Evolutionary conservation across 2,888 invertebrate species (phyloP), one percentile per base, ranked within the genome.

Genomic region (Plebejus anna): DNA sequence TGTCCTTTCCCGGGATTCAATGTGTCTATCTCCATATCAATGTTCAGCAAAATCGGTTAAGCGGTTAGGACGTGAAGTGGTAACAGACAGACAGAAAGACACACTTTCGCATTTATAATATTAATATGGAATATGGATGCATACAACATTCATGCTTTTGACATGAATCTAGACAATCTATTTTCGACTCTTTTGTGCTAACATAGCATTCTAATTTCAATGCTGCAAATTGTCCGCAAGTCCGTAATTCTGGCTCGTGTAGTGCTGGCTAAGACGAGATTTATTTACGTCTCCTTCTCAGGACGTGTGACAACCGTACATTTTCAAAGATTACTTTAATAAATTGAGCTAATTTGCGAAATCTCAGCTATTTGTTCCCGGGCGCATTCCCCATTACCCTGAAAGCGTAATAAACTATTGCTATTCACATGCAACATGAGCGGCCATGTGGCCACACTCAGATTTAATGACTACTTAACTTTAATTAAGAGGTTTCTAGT

Each of bases 241-340:
- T 55, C 55, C 16, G 55, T 16, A 13, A 55, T 55, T 55, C 16
- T 55, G 4, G 16, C 55, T 4, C 55, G 16, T 55, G 55, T 55
- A 55, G 55, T 88, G 22, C 59, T 59, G 22, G 59, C 61, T 61
- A 82, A 88, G 87, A 89, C 89, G 85, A 89, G 88, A 90, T 91
- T 89, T 90, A 90, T 90, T 66, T 36, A 36, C 4, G 13, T 32
- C 55, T 73, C 32, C 55, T 36, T 73, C 73, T 22, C 51, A 11
- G 28, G 36, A 73, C 55, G 42, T 73, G 73, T 55, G 73, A 73
- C 73, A 55, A 28, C 55, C 13, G 36, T 73, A 73, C 73, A 73
- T 73, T 73, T 73, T 73, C 73, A 73, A 51, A 73, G 73, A 73
- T 73, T 55, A 73, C 73, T 55, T 51, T 55, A 73, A 13, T 55